Evolutionary conservation across 2,888 invertebrate genomes (phyloP).

Genomic region (Cotesia congregata): DNA sequence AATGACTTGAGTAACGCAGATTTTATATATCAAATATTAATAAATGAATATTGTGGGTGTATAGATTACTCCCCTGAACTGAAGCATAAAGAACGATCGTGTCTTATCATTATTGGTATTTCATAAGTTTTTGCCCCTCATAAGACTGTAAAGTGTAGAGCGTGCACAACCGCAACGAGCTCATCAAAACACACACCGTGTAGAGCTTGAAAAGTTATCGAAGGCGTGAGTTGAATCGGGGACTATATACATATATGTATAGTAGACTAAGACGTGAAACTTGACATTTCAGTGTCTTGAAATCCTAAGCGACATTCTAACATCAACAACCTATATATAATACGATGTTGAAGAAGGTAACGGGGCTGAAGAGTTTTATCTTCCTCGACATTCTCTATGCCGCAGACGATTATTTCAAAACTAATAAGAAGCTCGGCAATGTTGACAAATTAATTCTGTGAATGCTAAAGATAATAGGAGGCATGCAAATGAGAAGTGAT

Average conservation of each 20-base stretch:
- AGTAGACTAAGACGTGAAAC: slow-evolving; percentile 33
- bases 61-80: background rate
- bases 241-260: background rate
- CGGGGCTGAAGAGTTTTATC: background rate
- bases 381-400: slow-evolving; percentile 6
- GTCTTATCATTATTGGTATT: background rate
- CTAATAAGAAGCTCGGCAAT: background rate
- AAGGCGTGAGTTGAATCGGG: slow-evolving; percentile 49
- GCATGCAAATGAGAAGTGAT: background rate
- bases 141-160: slow-evolving; percentile 11
- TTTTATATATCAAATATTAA: background rate
- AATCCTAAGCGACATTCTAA: slow-evolving; percentile 13
- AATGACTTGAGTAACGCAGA: background rate
- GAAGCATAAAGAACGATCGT: background rate
- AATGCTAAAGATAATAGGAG: background rate
- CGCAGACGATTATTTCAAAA: background rate
- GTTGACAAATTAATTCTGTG: slow-evolving; percentile 1
- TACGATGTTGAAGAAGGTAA: background rate
- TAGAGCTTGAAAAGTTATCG: slow-evolving; percentile 48
- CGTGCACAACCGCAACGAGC: slow-evolving; percentile 29
- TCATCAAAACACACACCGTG: slow-evolving; percentile 44
- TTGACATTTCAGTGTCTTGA: slow-evolving; percentile 27
- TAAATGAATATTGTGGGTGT: background rate
- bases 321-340: background rate
- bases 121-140: slow-evolving; percentile 16